Conservation (phyloP, 1,140 invertebrate genomes). For the Nilaparvata lugens region DNA sequence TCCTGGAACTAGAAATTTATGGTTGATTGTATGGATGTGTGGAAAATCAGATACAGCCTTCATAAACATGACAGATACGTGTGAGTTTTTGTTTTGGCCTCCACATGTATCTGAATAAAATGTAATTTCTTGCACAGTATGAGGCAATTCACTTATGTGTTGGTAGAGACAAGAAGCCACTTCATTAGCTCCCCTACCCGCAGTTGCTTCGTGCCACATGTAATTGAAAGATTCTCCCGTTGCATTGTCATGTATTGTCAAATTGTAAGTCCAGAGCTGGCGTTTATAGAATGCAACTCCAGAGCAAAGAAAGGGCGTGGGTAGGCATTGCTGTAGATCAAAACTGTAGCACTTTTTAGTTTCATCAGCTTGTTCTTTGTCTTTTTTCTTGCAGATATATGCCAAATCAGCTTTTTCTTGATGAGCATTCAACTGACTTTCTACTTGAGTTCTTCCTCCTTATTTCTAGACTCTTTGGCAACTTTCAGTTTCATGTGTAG, state of each 20-base stretch:
- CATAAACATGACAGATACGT: constrained; percentile 25
- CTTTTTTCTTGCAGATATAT: too few species aligned
- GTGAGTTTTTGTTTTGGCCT: too few species aligned
- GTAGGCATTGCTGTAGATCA: constrained; percentile 32
- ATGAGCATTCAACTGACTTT: too few species aligned
- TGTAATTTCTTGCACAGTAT: constrained; percentile 23
- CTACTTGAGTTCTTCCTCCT: too few species aligned
- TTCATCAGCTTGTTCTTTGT: too few species aligned
- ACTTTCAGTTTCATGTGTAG: too few species aligned
- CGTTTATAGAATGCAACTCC: constrained; percentile 31
- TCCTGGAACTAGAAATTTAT: too few species aligned
- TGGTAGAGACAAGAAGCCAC: constrained; percentile 29
- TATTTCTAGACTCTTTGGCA: too few species aligned
- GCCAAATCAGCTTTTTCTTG: too few species aligned
- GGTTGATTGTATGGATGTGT: too few species aligned
- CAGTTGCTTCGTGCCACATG: constrained; percentile 33
- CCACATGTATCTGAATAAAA: constrained; percentile 33
- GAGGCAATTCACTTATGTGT: constrained; percentile 19
- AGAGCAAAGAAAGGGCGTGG: constrained; percentile 25
- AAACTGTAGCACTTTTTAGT: constrained; percentile 23
- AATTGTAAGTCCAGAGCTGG: constrained; percentile 34
- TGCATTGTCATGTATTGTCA: constrained; percentile 30
- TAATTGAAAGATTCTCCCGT: constrained; percentile 25
- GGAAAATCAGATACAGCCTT: constrained; percentile 6
- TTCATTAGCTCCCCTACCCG: constrained; percentile 28